A percentile compares a stretch with the other conserved stretches of the same genome.
These are phyloP conservation scores for Enteromius mattozi DNA, from an alignment of 2,797 vertebrate genomes.

Conservation along the genomic window DNA sequence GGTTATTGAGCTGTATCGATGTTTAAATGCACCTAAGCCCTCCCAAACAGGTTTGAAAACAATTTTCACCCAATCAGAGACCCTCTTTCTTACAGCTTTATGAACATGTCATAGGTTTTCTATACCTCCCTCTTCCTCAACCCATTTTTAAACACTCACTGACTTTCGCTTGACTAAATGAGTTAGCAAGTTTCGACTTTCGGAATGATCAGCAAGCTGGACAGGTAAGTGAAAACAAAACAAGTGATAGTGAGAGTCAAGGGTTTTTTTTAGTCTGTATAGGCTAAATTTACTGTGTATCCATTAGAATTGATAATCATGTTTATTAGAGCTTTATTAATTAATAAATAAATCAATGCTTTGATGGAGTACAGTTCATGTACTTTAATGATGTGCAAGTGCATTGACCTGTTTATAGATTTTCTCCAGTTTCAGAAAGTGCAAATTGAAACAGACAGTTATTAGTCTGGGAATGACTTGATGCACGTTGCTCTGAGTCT, in stretches of 20 bases:
- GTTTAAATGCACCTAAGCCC: slow-evolving; percentile 62
- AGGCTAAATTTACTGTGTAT: background rate
- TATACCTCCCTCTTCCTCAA: slow-evolving; percentile 71
- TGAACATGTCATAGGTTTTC: slow-evolving; percentile 73
- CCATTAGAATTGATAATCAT: background rate
- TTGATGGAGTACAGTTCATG: background rate
- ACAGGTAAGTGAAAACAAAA: slow-evolving; percentile 81
- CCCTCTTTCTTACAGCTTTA: slow-evolving; percentile 68
- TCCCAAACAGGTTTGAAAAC: slow-evolving; percentile 72
- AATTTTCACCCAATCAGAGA: slow-evolving; percentile 77
- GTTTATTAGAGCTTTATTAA: background rate
- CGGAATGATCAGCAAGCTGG: slow-evolving; percentile 82
- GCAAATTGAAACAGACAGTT: slow-evolving; percentile 73
- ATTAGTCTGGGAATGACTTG: slow-evolving; percentile 20
- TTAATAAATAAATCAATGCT: slow-evolving; percentile 27
- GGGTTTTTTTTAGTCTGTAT: background rate
- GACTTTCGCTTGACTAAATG: slow-evolving; percentile 65
- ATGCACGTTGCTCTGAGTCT: background rate
- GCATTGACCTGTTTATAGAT: slow-evolving; percentile 51
- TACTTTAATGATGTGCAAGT: slow-evolving; percentile 16
- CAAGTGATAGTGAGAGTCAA: slow-evolving; percentile 41
- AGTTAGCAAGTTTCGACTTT: slow-evolving; percentile 70
- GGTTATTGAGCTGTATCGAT: slow-evolving; percentile 2
- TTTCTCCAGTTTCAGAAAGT: slow-evolving; percentile 69
- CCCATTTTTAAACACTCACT: slow-evolving; percentile 61